A percentile compares a stretch with the other conserved stretches of the same genome.
phyloP scores from a whole-genome alignment of 1,140 invertebrate species.

The Dysdera silvatica region DNA sequence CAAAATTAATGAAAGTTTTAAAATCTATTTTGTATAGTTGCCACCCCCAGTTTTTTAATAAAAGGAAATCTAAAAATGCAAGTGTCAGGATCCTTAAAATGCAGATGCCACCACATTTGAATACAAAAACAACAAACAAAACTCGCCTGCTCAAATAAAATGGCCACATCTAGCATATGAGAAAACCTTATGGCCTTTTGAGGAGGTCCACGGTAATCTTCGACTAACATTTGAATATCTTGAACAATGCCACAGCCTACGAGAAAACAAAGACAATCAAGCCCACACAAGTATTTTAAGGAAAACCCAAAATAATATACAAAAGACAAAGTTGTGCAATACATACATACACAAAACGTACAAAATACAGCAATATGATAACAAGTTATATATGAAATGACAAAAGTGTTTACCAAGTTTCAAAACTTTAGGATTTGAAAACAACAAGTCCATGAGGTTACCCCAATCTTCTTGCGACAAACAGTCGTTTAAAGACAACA shows the following conservation, averaged over 20 bases:
- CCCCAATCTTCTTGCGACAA: slow-evolving; percentile 7
- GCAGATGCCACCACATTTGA: too few species aligned
- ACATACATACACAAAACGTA: not conserved
- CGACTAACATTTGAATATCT: slow-evolving; percentile 17
- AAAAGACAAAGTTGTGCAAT: not conserved
- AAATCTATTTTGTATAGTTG: too few species aligned
- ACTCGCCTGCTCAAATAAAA: slow-evolving; percentile 21
- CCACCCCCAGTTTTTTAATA: too few species aligned
- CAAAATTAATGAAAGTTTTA: too few species aligned
- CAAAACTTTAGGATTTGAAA: slow-evolving; percentile 13
- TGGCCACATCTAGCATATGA: slow-evolving; percentile 20
- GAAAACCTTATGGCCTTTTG: slow-evolving; percentile 11
- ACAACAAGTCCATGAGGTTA: slow-evolving; percentile 7
- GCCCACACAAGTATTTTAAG: too few species aligned
- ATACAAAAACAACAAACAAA: not conserved
- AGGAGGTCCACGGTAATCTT: not conserved
- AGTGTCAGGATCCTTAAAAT: too few species aligned
- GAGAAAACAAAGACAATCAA: too few species aligned
- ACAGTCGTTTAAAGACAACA: slow-evolving; percentile 9
- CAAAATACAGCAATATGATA: not conserved
- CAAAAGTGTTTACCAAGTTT: slow-evolving; percentile 15
- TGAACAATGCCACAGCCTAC: slow-evolving; percentile 14
- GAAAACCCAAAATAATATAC: not conserved
- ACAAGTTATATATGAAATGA: not conserved
- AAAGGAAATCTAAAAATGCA: too few species aligned